Evolutionary conservation across 2,113 vertebrate genomes (phyloP), one percentile per base, ranked within the genome.

Genomic region (Datnioides undecimradiatus): DNA sequence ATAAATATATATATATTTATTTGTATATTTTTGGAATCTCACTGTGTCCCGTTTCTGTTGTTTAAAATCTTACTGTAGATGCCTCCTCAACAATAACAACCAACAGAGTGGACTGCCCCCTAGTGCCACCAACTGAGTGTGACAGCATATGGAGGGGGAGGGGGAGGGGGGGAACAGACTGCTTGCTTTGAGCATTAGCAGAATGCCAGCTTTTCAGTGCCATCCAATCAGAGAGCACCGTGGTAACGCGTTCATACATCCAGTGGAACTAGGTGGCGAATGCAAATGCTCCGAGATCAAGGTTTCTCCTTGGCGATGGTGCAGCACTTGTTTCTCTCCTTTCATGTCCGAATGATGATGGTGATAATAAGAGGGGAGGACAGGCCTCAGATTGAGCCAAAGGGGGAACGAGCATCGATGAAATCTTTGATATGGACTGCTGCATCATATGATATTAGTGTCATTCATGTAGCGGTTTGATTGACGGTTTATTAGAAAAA

Each of bases 71-170:
- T 48, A 48, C 70, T 67, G 57, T 80, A 33, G 63, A 64, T 79
- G 70, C 51, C 75, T 63, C 25, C 72, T 66, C 68, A 13, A 54
- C 64, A 86, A 73, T 51, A 79, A 38, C 64, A 90, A 94, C 74
- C 69, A 88, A 89, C 87, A 93, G 94, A 88, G 90, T 85, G 90
- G 92, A 92, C 93, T 94, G 94, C 94, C 94, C 94, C 91, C 94
- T 95, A 88, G 92, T 93, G 94, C 76, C 82, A 76, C 80, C 64
- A 72, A 16, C 38, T 23, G 75, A 76, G 82, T 76, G 88, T 87
- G 87, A 81, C 84, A 86, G 71, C 19, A 40, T 17, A 8, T 7
- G 41, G 54, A 43, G 62, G 40, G 63, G 76, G 21, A 12, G 55
- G 82, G 73, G 67, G 62, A 17, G 48, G 21, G 10, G 55, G 82